Evolutionary conservation across 2,888 invertebrate genomes (phyloP).

Genomic region (Ochropleura plecta): DNA sequence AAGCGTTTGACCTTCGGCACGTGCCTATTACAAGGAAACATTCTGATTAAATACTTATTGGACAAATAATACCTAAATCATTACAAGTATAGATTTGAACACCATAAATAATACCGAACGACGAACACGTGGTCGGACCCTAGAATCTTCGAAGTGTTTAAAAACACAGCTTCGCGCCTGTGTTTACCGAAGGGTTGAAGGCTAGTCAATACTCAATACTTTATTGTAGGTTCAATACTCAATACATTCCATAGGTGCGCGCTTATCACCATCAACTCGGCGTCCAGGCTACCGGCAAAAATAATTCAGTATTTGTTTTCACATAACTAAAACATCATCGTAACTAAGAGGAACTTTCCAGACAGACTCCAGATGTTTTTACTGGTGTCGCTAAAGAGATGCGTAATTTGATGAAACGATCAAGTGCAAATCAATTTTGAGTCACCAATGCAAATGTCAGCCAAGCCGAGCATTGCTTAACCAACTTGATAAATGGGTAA

Average conservation of each 20-base stretch:
- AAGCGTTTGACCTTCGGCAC: background rate
- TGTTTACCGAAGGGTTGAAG: background rate
- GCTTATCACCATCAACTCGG: background rate
- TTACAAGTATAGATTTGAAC: background rate
- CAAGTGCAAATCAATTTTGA: conserved; percentile 29
- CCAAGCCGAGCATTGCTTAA: conserved; percentile 44
- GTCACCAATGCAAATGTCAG: conserved; percentile 23
- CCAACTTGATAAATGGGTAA: conserved; percentile 36
- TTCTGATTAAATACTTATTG: background rate
- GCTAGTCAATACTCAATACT: too few relatives aligned
- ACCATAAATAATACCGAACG: too few relatives aligned
- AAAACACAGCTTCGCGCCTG: background rate
- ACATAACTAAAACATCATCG: background rate
- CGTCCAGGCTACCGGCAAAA: background rate
- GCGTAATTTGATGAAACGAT: conserved; percentile 12
- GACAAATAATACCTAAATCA: background rate
- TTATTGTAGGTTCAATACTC: too few relatives aligned
- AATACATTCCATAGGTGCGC: background rate
- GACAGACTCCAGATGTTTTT: conserved; percentile 12
- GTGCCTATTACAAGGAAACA: conserved; percentile 2
- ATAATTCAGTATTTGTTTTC: background rate
- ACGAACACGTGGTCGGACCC: background rate
- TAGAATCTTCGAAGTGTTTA: background rate
- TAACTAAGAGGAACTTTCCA: conserved; percentile 4
- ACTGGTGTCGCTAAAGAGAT: conserved; percentile 9